A percentile compares a stretch with the other conserved stretches of the same genome.
Evolutionary conservation across 2,888 invertebrate species (phyloP).

Genomic region (Gryllus longicercus): DNA sequence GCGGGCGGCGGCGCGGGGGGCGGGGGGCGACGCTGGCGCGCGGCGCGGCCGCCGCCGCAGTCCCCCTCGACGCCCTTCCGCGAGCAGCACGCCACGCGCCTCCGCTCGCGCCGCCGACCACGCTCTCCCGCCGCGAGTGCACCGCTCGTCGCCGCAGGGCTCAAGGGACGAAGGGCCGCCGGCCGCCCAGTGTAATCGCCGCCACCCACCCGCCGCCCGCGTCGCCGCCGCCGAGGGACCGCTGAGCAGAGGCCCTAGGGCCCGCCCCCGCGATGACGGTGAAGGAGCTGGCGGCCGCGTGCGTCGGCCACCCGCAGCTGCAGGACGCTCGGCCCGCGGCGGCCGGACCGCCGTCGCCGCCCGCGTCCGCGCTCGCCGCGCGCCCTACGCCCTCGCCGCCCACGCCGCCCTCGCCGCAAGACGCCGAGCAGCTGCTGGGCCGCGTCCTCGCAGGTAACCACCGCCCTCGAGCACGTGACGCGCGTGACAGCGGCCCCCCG

Average conservation of each 20-base stretch:
- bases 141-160: background rate
- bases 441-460: constrained; percentile 57
- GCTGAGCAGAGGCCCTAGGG: background rate
- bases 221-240: too few relatives aligned
- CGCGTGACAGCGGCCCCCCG: background rate
- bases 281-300: background rate
- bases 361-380: constrained; percentile 49
- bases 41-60: constrained; percentile 19
- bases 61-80: constrained; percentile 18
- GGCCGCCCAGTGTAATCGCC: too few relatives aligned
- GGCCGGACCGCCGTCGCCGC: constrained; percentile 40
- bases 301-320: background rate
- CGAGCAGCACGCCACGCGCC: background rate
- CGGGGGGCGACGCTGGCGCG: constrained; percentile 23
- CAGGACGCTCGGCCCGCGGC: constrained; percentile 18
- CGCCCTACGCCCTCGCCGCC: constrained; percentile 25
- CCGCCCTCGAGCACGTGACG: background rate
- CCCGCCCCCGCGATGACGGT: background rate
- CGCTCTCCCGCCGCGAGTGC: background rate
- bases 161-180: too few relatives aligned
- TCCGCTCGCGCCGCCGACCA: background rate
- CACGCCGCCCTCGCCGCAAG: constrained; percentile 43
- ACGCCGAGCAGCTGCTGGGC: constrained; percentile 56
- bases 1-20: constrained; percentile 12
- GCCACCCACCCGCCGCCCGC: too few relatives aligned